Percentiles rank a stretch among this genome's conserved stretches.
Evolutionary conservation across 2,113 vertebrate species (phyloP).

Genomic region (Thermophis baileyi): DNA sequence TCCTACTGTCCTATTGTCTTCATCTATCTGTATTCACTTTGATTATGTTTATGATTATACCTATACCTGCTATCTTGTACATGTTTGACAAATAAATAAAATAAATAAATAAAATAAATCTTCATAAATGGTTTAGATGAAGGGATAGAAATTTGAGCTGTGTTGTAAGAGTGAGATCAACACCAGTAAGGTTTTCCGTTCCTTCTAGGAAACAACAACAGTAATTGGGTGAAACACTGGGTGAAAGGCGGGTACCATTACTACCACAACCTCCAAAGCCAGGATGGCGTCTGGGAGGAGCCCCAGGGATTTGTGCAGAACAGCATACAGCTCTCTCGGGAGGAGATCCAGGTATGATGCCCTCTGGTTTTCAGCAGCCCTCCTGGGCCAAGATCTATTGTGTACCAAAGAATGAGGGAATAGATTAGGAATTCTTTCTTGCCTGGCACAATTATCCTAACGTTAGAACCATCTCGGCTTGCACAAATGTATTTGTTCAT

Average conservation of each 20-base stretch:
- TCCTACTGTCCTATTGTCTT: no score
- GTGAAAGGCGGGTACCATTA: slow-evolving; percentile 95
- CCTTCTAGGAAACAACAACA: slow-evolving; percentile 78
- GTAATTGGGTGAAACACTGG: slow-evolving; percentile 92
- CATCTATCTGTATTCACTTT: no score
- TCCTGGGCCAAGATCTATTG: neutral
- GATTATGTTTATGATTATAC: no score
- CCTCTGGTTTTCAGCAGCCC: neutral
- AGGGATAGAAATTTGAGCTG: neutral
- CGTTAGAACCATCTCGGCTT: neutral
- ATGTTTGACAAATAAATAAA: no score
- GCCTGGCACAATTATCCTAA: neutral
- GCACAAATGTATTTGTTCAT: neutral
- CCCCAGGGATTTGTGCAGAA: slow-evolving; percentile 82
- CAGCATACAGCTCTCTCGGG: slow-evolving; percentile 85
- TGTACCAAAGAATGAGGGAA: neutral
- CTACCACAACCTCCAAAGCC: slow-evolving; percentile 83
- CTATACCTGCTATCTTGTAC: no score
- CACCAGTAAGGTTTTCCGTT: neutral
- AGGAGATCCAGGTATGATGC: slow-evolving; percentile 88
- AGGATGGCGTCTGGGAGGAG: slow-evolving; percentile 87
- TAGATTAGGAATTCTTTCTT: neutral
- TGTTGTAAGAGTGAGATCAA: no score
- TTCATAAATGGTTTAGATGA: no score
- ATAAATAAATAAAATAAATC: no score